Evolutionary conservation across 1,140 invertebrate genomes (phyloP), one percentile per base, ranked within the genome.

Genomic region (Bombus vancouverensis): DNA sequence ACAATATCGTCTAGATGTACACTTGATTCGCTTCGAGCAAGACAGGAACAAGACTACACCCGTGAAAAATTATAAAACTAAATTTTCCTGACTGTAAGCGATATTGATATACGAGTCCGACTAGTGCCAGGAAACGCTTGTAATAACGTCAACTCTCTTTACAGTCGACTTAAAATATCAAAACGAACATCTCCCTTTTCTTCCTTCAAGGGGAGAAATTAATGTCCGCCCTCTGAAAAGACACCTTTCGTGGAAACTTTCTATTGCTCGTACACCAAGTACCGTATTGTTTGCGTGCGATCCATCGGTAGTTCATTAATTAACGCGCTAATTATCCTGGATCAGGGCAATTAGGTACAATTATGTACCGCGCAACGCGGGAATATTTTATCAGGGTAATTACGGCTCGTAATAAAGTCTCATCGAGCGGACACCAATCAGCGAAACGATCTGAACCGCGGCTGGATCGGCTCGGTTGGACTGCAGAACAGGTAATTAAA

Each of bases 41-140:
- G 9, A 76, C 6, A 25, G 9, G 18, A 53, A 25, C 6, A 8
- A 59, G 28, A 42, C 28, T 57, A 42, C 1, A 28, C n/a, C 47
- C 59, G 78, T 83, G 86, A 90, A 72, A 90, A 86, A 90, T 90
- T 88, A 81, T 85, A 81, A 72, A 83, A 59, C 66, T 71, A 77
- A 91, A 91, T 91, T 87, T 85, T 81, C 75, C 68, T 87, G 85
- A 87, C 77, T 79, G 72, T 87, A 91, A 89, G 85, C 87, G 87
- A 90, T 83, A n/a, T 88, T 88, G 89, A 90, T 87, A 72, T 87
- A 90, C 85, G 90, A 87, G 62, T 59, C 44, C 47, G 70, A 83
- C 15, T 25, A n/a, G 47, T 10, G 18, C 42, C 42, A 66, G 37
- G 71, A 66, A 89, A 83, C 79, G 81, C 62, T 81, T 86, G 88